phyloP scores from a whole-genome alignment of 2,888 invertebrate species.

The Meghimatium bilineatum region DNA sequence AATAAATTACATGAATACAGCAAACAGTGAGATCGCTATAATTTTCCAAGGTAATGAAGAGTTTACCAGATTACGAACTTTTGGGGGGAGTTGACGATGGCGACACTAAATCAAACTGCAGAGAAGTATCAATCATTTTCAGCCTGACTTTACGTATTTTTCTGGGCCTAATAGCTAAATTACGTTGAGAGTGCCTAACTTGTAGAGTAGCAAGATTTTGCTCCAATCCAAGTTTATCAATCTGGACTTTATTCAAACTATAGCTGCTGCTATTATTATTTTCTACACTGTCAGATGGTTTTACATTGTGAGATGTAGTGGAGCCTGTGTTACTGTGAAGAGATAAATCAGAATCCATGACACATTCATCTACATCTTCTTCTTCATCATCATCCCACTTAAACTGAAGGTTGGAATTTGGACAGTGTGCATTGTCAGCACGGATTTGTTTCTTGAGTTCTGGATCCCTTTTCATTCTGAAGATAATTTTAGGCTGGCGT shows the following conservation, averaged over 20 bases:
- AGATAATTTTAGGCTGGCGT: slow-evolving; percentile 62
- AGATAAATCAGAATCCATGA: slow-evolving; percentile 18
- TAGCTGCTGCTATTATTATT: background rate
- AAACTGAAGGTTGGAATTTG: slow-evolving; percentile 51
- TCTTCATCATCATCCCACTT: slow-evolving; percentile 54
- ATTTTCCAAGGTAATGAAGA: background rate
- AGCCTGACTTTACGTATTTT: slow-evolving; percentile 46
- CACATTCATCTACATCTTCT: slow-evolving; percentile 10
- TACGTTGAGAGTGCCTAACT: background rate
- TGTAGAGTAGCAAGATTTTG: background rate
- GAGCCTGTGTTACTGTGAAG: background rate
- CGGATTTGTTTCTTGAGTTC: slow-evolving; percentile 59
- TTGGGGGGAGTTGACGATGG: slow-evolving; percentile 38
- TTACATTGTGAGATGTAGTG: background rate
- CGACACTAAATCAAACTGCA: slow-evolving; percentile 47
- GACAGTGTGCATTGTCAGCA: slow-evolving; percentile 48
- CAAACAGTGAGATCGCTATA: background rate
- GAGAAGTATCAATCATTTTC: slow-evolving; percentile 48
- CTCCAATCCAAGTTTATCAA: background rate
- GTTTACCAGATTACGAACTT: background rate
- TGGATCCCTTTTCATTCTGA: slow-evolving; percentile 62
- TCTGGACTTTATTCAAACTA: background rate
- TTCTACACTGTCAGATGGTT: background rate
- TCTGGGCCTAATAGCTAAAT: background rate
- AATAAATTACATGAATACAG: background rate